phyloP scores from a whole-genome alignment of 2,888 invertebrate species.

The Phyllotreta cruciferae region DNA sequence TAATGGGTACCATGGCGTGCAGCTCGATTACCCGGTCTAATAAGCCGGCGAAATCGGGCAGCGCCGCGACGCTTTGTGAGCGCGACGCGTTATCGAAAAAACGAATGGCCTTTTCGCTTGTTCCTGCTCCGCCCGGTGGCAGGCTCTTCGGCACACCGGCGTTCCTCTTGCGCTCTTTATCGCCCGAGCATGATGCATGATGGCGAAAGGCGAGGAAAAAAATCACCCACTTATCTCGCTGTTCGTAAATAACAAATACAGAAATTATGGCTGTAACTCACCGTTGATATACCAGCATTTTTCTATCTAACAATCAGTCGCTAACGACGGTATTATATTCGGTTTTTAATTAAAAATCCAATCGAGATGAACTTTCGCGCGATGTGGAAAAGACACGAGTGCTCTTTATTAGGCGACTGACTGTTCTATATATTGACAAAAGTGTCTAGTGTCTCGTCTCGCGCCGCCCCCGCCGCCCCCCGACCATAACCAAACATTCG shows the following conservation, averaged over 20 bases:
- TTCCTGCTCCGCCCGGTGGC: slow-evolving; percentile 26
- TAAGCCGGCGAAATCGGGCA: too few species aligned
- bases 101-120: slow-evolving; percentile 38
- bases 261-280: slow-evolving; percentile 44
- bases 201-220: slow-evolving; percentile 46
- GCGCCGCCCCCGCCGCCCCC: slow-evolving; percentile 52
- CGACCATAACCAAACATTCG: slow-evolving; percentile 57
- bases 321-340: background rate
- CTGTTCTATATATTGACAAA: slow-evolving; percentile 64
- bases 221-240: slow-evolving; percentile 49
- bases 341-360: slow-evolving; percentile 7
- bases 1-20: too few species aligned
- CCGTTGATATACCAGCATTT: slow-evolving; percentile 20
- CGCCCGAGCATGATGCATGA: slow-evolving; percentile 49
- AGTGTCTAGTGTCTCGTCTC: slow-evolving; percentile 61
- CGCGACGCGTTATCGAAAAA: slow-evolving; percentile 49
- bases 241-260: slow-evolving; percentile 52
- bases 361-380: slow-evolving; percentile 8
- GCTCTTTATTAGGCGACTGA: slow-evolving; percentile 63
- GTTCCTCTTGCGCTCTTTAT: slow-evolving; percentile 32
- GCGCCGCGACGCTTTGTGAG: slow-evolving; percentile 9
- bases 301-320: too few species aligned
- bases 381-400: slow-evolving; percentile 62
- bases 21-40: too few species aligned
- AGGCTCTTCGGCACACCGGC: slow-evolving; percentile 30